Evolutionary conservation across 2,797 vertebrate genomes (phyloP).

Genomic region (Dendrocincla tyrannina): DNA sequence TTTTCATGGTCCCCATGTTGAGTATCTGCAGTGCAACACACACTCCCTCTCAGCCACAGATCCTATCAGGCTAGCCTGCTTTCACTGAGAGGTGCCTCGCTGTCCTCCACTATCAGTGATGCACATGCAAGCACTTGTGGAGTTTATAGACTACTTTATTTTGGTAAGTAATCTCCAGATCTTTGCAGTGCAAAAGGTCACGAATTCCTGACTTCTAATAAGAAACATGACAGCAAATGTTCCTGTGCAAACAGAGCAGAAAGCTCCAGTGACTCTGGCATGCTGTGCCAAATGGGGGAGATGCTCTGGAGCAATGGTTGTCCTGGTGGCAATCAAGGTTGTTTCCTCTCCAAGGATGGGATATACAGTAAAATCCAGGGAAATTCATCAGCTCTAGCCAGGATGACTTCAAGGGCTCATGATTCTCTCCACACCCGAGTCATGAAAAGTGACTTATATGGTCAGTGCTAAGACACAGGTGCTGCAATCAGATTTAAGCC

Average conservation of each 20-base stretch:
- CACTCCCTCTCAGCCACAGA: slow-evolving; percentile 11
- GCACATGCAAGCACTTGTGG: neutral
- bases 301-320: neutral
- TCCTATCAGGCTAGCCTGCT: slow-evolving; percentile 29
- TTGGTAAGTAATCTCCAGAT: slow-evolving; percentile 35
- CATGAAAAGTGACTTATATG: neutral
- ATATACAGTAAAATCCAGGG: neutral
- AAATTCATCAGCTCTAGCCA: neutral
- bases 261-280: accelerated
- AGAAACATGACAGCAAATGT: neutral
- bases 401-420: neutral
- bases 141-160: slow-evolving; percentile 9
- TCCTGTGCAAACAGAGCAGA: neutral
- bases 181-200: slow-evolving; percentile 29
- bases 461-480: neutral
- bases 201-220: neutral
- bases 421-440: neutral
- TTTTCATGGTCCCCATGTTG: neutral
- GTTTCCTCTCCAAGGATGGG: neutral
- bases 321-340: neutral
- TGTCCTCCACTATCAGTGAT: neutral
- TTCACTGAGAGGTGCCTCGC: neutral
- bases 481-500: neutral
- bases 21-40: neutral
- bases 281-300: neutral